Conservation (phyloP, 2,888 invertebrate species). For the Polia nebulosa region DNA sequence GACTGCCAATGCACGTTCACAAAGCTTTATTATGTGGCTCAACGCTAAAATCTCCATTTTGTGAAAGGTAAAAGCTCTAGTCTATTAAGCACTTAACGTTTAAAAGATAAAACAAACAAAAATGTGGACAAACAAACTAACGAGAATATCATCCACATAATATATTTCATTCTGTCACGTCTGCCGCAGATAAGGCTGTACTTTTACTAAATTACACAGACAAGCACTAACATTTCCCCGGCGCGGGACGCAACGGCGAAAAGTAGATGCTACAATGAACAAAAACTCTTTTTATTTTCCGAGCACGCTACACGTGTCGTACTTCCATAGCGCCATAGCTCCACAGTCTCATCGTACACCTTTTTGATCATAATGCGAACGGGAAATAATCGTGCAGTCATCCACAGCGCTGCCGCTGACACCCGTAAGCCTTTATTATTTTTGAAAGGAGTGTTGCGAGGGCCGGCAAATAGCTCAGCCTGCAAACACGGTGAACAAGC, state of each 20-base stretch:
- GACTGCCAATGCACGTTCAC: conserved; percentile 28
- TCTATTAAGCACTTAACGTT: conserved; percentile 11
- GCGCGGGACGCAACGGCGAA: conserved; percentile 20
- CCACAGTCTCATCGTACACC: conserved; percentile 22
- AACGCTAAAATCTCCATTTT: conserved; percentile 4
- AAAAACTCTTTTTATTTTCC: conserved; percentile 46
- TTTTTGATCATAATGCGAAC: conserved; percentile 64
- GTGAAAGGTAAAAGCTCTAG: conserved; percentile 15
- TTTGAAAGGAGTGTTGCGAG: conserved; percentile 68
- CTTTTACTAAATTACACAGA: conserved; percentile 57
- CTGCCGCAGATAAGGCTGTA: conserved; percentile 50
- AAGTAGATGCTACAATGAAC: conserved; percentile 31
- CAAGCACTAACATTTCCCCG: conserved; percentile 51
- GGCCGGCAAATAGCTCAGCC: conserved; percentile 71
- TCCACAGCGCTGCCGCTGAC: conserved; percentile 50
- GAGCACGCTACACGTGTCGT: conserved; percentile 19
- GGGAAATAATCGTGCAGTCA: conserved; percentile 60
- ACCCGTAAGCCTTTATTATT: conserved; percentile 59
- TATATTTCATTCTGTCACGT: conserved; percentile 44
- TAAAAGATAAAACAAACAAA: conserved; percentile 15
- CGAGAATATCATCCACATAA: conserved; percentile 33
- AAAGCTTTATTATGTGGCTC: conserved; percentile 19
- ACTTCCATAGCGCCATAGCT: conserved; percentile 18
- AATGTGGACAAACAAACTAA: conserved; percentile 8
- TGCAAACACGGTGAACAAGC: conserved; percentile 79